Evolutionary conservation across 2,888 invertebrate species (phyloP).

Genomic region (Drosophila paranaensis): DNA sequence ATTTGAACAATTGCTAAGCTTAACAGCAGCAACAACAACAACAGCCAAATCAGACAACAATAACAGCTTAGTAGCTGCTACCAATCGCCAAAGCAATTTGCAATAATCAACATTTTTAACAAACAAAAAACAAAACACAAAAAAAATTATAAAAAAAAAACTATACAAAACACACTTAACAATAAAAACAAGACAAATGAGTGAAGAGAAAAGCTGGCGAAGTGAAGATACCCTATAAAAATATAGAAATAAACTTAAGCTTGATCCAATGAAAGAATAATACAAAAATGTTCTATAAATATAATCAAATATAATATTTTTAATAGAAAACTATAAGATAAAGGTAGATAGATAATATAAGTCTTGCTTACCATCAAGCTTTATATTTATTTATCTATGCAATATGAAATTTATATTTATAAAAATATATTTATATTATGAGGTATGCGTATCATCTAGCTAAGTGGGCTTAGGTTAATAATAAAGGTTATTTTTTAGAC

Average conservation of each 20-base stretch:
- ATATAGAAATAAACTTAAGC: not conserved
- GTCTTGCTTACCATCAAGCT: no score
- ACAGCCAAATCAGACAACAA: conserved; percentile 42
- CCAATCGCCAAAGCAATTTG: conserved; percentile 81
- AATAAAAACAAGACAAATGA: conserved; percentile 33
- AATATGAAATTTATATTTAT: no score
- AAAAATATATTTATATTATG: no score
- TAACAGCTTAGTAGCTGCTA: conserved; percentile 78
- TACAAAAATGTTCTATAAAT: no score
- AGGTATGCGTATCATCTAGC: no score
- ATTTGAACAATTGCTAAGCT: conserved; percentile 73
- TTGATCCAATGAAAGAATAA: not conserved
- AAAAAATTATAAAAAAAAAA: conserved; percentile 33
- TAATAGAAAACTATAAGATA: no score
- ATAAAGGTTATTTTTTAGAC: no score
- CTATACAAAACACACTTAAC: conserved; percentile 27
- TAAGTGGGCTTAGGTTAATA: no score
- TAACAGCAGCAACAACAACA: conserved; percentile 43
- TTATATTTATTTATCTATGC: no score
- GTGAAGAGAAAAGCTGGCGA: not conserved
- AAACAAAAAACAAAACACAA: conserved; percentile 32
- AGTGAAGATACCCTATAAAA: conserved; percentile 15
- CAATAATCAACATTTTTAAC: conserved; percentile 77
- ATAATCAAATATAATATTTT: no score
- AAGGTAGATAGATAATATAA: no score